Percentiles rank a stretch among this genome's conserved stretches.
Conservation (phyloP, 2,888 invertebrate species). For the Xestoiulus laeticollis region DNA sequence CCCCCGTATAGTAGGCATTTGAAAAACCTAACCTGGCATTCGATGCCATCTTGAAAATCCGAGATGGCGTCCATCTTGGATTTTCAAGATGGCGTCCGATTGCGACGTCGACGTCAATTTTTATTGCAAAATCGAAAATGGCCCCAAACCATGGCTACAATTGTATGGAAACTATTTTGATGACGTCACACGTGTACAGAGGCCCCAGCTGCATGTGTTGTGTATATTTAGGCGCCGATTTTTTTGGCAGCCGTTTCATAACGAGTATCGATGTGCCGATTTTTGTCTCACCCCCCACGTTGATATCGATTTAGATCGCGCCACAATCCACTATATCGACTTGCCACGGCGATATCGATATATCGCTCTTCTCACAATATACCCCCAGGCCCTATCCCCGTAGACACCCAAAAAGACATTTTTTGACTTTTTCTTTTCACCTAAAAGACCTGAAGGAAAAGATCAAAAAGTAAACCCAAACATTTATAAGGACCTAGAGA, state of each 20-base stretch:
- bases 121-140: not conserved
- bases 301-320: too few relatives aligned
- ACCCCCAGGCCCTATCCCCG: not conserved
- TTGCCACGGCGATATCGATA: too few relatives aligned
- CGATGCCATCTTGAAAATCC: not conserved
- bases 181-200: conserved; percentile 43
- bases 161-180: conserved; percentile 13
- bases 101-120: not conserved
- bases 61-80: too few relatives aligned
- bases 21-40: not conserved
- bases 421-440: conserved; percentile 6
- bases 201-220: not conserved
- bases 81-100: not conserved
- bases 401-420: not conserved
- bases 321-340: too few relatives aligned
- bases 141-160: not conserved
- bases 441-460: not conserved
- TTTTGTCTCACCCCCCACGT: too few relatives aligned
- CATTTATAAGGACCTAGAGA: not conserved
- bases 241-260: conserved; percentile 39
- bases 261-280: conserved; percentile 3
- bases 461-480: not conserved
- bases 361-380: too few relatives aligned
- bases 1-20: not conserved
- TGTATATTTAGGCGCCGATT: conserved; percentile 42